Evolutionary conservation across 2,113 vertebrate species (phyloP).

Genomic region (Neogobius melanostomus): DNA sequence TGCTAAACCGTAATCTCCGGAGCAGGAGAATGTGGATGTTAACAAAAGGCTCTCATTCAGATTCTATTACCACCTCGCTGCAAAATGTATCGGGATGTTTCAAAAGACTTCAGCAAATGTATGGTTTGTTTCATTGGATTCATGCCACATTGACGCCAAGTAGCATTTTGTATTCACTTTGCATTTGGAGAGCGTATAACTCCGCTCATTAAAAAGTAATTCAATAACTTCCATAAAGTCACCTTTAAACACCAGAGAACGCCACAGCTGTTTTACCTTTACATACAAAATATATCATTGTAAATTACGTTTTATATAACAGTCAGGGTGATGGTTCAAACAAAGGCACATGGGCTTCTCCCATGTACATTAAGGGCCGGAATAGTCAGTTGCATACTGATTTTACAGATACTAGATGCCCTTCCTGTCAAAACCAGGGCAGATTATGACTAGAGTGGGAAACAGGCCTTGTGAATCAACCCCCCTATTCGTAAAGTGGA

Average conservation of each 20-base stretch:
- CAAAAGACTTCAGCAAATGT: neutral
- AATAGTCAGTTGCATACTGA: too few relatives aligned
- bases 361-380: too few relatives aligned
- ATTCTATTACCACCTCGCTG: neutral
- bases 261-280: neutral
- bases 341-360: neutral
- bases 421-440: too few relatives aligned
- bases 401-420: too few relatives aligned
- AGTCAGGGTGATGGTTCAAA: neutral
- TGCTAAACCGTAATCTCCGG: neutral
- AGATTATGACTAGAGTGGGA: too few relatives aligned
- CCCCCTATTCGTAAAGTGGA: too few relatives aligned
- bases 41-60: slow-evolving; percentile 2
- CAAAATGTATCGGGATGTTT: neutral
- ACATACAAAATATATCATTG: neutral
- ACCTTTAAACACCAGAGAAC: neutral
- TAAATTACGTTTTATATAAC: neutral
- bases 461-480: too few relatives aligned
- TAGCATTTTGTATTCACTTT: neutral
- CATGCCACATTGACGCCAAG: neutral
- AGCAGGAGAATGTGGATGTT: neutral
- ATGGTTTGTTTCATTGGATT: neutral
- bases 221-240: neutral
- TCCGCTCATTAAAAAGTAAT: neutral
- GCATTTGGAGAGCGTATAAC: neutral